Conservation (phyloP, 2,888 invertebrate genomes). For the Yponomeuta malinellus region DNA sequence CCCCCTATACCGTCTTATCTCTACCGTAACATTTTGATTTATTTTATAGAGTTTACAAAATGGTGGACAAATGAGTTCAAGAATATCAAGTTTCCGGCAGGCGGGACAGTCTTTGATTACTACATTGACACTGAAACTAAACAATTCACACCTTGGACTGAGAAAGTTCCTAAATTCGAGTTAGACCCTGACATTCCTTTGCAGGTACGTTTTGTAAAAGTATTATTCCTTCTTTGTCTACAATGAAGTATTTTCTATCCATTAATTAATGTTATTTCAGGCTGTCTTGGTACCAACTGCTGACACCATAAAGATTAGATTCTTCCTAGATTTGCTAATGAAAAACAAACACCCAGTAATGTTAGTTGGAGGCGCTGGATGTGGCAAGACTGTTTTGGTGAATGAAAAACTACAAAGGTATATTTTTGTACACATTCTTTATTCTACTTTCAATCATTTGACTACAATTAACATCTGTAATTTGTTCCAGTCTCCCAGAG, state of each 20-base stretch:
- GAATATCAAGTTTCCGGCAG: slow-evolving; percentile 91
- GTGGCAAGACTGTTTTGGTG: slow-evolving; percentile 93
- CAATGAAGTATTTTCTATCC: too few species aligned
- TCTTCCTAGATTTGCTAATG: slow-evolving; percentile 92
- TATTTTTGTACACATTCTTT: slow-evolving; percentile 17
- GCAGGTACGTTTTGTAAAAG: slow-evolving; percentile 73
- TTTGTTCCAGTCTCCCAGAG: slow-evolving; percentile 78
- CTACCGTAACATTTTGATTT: background rate
- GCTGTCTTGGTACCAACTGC: slow-evolving; percentile 94
- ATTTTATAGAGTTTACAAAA: slow-evolving; percentile 89
- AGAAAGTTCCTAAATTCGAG: slow-evolving; percentile 92
- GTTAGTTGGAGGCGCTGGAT: slow-evolving; percentile 95
- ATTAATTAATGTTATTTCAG: slow-evolving; percentile 51
- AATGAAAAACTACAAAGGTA: slow-evolving; percentile 81
- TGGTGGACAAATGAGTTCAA: slow-evolving; percentile 99
- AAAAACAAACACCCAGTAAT: slow-evolving; percentile 93
- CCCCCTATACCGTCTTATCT: too few species aligned
- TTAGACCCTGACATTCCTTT: slow-evolving; percentile 93
- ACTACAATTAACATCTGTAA: background rate
- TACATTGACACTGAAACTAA: slow-evolving; percentile 94
- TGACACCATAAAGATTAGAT: slow-evolving; percentile 93
- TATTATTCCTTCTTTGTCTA: background rate
- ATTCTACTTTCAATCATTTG: background rate
- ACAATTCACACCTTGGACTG: slow-evolving; percentile 92
- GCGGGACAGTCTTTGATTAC: slow-evolving; percentile 96